These are phyloP conservation scores for Vireo altiloquus DNA, from an alignment of 2,113 vertebrate genomes.

Conservation along the genomic window DNA sequence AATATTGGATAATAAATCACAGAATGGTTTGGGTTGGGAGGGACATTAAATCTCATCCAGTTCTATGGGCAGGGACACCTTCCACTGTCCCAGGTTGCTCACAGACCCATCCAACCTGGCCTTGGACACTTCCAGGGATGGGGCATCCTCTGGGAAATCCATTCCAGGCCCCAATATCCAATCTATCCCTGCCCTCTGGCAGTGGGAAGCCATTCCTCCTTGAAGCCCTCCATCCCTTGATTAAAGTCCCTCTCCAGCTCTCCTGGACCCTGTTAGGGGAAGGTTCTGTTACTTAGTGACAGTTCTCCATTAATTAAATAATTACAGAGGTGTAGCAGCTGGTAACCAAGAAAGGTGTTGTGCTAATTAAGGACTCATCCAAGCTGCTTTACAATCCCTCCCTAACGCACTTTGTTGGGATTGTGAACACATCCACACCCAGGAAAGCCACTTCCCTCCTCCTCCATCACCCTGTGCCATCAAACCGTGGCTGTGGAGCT, in stretches of 20 bases:
- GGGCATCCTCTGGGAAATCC: not conserved
- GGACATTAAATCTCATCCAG: not conserved
- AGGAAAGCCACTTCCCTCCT: not conserved
- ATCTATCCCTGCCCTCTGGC: not conserved
- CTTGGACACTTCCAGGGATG: not conserved
- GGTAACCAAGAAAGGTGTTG: not conserved
- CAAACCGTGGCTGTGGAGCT: not conserved
- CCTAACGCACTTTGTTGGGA: not conserved
- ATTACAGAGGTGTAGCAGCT: not conserved
- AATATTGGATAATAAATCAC: not conserved
- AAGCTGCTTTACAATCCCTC: not conserved
- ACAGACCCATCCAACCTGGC: accelerated
- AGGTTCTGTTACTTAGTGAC: not conserved
- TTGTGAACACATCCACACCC: not conserved
- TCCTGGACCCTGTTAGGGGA: not conserved
- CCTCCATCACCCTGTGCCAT: not conserved
- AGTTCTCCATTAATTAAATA: not conserved
- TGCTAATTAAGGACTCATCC: not conserved
- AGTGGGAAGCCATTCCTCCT: not conserved
- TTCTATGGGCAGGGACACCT: not conserved
- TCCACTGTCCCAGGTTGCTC: not conserved
- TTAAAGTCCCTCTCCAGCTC: not conserved
- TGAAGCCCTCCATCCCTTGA: too few relatives aligned
- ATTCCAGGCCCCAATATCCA: not conserved
- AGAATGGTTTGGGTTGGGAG: not conserved